A percentile compares a stretch with the other conserved stretches of the same genome.
These are phyloP conservation scores for Acrossocheilus fasciatus DNA, from an alignment of 2,797 vertebrate genomes.

Conservation along the genomic window DNA sequence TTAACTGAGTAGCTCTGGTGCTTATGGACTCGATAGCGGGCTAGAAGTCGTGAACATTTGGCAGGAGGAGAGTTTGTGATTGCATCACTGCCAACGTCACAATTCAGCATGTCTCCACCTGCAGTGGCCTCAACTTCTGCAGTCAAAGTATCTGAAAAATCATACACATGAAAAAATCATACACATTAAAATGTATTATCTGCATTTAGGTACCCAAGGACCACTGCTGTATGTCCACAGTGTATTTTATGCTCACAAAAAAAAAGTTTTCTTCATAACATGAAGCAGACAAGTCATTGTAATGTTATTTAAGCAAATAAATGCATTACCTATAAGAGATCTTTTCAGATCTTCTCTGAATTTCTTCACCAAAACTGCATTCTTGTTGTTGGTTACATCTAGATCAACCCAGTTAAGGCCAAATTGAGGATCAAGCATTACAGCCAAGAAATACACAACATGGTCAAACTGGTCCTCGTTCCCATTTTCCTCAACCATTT, in stretches of 20 bases:
- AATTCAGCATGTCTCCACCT: slow-evolving; percentile 9
- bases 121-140: not conserved
- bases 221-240: not conserved
- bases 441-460: slow-evolving; percentile 35
- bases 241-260: not conserved
- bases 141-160: slow-evolving; percentile 6
- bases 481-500: slow-evolving; percentile 27
- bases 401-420: slow-evolving; percentile 46
- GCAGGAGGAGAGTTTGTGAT: slow-evolving; percentile 5
- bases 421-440: slow-evolving; percentile 49
- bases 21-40: slow-evolving; percentile 22
- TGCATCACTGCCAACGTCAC: not conserved
- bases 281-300: not conserved
- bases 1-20: slow-evolving; percentile 6
- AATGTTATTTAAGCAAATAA: not conserved
- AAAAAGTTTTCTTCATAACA: not conserved
- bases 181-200: not conserved
- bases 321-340: not conserved
- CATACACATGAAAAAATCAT: not conserved
- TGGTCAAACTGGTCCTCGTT: slow-evolving; percentile 41
- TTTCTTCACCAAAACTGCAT: slow-evolving; percentile 40
- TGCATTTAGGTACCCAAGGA: not conserved
- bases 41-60: slow-evolving; percentile 10
- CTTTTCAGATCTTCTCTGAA: slow-evolving; percentile 52
- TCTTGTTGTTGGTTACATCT: slow-evolving; percentile 30